Base-by-base conservation (phyloP, 2,888 invertebrate species). In the Drosophila leonis region DNA sequence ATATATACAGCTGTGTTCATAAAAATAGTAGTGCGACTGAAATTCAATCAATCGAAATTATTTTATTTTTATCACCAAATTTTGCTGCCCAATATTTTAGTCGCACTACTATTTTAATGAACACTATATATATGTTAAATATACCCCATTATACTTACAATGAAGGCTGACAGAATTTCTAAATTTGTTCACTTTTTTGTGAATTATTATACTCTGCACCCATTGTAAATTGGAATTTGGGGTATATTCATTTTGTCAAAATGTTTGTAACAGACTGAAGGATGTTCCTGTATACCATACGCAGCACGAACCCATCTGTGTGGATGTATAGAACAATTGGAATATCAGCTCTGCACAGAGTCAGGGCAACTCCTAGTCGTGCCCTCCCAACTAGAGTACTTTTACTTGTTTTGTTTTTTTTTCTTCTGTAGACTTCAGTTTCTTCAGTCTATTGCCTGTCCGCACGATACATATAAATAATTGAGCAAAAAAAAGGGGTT, bases 401-500 rank as follows among this genome's bases (percentile, higher is more conserved):
- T 7, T 10, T 6, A 48, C 6, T n/a, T 48, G 29, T n/a, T 9
- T 15, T 46, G 10, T 31, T 46, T 59, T n/a, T 9, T 15, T 46
- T n/a, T 31, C 44, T 59, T 18, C 5, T 46, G 41, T 44, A 46
- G 46, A 49, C 51, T 54, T 29, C 39, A 41, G 44, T 67, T 29
- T 18, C 15, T 54, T 70, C 48, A 48, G 27, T 44, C 42, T 42
- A 66, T 46, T 52, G 51, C 63, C 57, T 48, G 60, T 60, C 49
- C 54, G 56, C 63, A 70, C 62, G 75, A 78, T 55, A 70, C 18
- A 29, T 59, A 76, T 72, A 82, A 87, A 87, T 84, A 80, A 87
- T 84, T 67, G 42, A 56, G 12, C 20, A 35, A 37, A 73, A 73
- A 86, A 87, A 73, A 78, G 80, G 84, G 71, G 72, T 82, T 87